Evolutionary conservation across 2,113 vertebrate genomes (phyloP), one percentile per base, ranked within the genome.

Genomic region (Campylorhamphus procurvoides): DNA sequence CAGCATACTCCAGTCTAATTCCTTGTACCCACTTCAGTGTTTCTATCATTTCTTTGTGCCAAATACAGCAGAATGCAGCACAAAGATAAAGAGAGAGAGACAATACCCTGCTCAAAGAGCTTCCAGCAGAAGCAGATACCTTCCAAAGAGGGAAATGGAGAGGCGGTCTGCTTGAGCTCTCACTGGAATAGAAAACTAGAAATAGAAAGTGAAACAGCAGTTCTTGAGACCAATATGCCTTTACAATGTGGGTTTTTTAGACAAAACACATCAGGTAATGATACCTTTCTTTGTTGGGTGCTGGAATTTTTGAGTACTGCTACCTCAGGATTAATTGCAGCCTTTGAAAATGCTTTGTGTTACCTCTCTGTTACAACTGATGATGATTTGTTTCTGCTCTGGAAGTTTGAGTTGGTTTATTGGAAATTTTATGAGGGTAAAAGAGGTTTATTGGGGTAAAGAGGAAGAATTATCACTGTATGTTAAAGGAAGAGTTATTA

Each of bases 11-110:
- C 56, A 92, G 52, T 20, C 35, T 44, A 55, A 74, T 71, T 88
- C 52, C 10, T 83, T 63, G 33, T 59, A 86, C 14, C 31, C 12
- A 12, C 31, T 90, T 90, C 50, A 88, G 55, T 6, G 14, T 77
- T 92, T 50, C 29, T 52, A 33, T 73, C 12, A n/a, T 69, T 92
- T 78, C 55, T 63, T 73, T 74, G 50, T 84, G 88, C 95, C 95
- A 96, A 94, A 67, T 56, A 23, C 31, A 77, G 68, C 50, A 77
- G 83, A 96, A 90, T 92, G 96, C 72, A 81, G 50, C 29, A 22
- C 55, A 74, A 77, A 93, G 95, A 97, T 96, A 97, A 96, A 95
- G 33, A 29, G 31, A 29, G 31, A 66, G 75, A 87, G 42, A 94
- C 94, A 96, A 88, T 84, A 56, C 19, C 15, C 28, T 23, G 6